Base-by-base conservation (phyloP, 2,113 vertebrate species). In the Ictalurus punctatus region DNA sequence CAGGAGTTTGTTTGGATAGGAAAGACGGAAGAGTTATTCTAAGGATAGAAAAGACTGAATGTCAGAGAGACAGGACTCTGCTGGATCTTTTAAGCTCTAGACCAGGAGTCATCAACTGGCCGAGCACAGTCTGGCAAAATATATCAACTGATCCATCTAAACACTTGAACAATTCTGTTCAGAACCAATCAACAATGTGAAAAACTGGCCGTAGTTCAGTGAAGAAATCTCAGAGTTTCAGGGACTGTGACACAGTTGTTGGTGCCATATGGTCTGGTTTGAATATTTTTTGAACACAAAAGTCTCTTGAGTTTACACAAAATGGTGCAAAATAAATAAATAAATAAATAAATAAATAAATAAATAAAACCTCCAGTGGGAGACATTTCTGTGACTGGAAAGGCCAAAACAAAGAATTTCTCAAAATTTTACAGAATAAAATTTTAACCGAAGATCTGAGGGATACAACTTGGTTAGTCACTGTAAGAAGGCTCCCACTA, bases 1-100 rank as follows among this genome's bases (percentile, higher is more conserved):
- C 61, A 84, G 1, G 30, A 58, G 61, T 81, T 78, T 87, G 85
- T 85, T 85, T 87, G 80, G 61, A 84, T 48, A 63, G 84, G 17
- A 59, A 83, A 25, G 71, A 69, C 56, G 27, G 69, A 61, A 61
- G 30, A 67, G 40, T 23, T 69, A 61, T 73, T 13, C 61, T 81
- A 89, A 27, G 54, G 48, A 25, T 48, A 59, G 30, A 71, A 58
- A 86, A 48, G 0, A 81, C 16, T 58, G n/a, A 56, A 61, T 37
- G 17, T n/a, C 8, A 54, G 8, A 67, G 34, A 37, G 73, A 59
- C 21, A 54, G 80, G 21, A 74, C 13, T 16, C 52, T 73, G 58
- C 5, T 37, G 79, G 48, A 69, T 80, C 52, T 59, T 79, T 61
- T 30, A 54, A 61, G 25, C 34, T 48, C 54, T 59, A 76, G 69